Evolutionary conservation across 2,888 invertebrate species (phyloP).

Genomic region (Salpingus planirostris): DNA sequence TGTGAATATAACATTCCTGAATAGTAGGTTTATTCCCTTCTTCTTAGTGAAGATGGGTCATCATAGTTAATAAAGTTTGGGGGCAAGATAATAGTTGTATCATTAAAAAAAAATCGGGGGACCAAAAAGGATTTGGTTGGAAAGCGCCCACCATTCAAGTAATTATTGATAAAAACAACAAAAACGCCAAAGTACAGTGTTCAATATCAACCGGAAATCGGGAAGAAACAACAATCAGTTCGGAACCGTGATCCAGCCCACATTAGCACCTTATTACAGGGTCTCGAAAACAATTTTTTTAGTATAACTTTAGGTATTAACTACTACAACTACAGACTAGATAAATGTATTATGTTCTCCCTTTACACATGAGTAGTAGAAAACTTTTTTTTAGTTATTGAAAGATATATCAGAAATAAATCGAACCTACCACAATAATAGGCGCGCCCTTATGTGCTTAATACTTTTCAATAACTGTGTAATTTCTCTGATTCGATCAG

Average conservation of each 20-base stretch:
- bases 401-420: not conserved
- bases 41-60: too few species aligned
- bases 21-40: constrained; percentile 5
- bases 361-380: not conserved
- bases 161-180: constrained; percentile 7
- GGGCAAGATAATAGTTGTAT: too few species aligned
- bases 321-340: constrained; percentile 12
- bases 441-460: too few species aligned
- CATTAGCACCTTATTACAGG: constrained; percentile 11
- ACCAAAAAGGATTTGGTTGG: too few species aligned
- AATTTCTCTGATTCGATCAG: not conserved
- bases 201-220: constrained; percentile 9
- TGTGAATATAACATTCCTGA: constrained; percentile 11
- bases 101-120: too few species aligned
- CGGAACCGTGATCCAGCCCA: constrained; percentile 10
- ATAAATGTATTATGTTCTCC: constrained; percentile 6
- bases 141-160: too few species aligned
- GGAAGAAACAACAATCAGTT: constrained; percentile 12
- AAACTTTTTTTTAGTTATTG: not conserved
- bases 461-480: not conserved
- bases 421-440: not conserved
- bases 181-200: constrained; percentile 1
- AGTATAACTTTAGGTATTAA: constrained; percentile 5
- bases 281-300: constrained; percentile 8
- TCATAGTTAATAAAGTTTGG: too few species aligned